phyloP scores from a whole-genome alignment of 1,140 invertebrate species.

The Rhyzopertha dominica region DNA sequence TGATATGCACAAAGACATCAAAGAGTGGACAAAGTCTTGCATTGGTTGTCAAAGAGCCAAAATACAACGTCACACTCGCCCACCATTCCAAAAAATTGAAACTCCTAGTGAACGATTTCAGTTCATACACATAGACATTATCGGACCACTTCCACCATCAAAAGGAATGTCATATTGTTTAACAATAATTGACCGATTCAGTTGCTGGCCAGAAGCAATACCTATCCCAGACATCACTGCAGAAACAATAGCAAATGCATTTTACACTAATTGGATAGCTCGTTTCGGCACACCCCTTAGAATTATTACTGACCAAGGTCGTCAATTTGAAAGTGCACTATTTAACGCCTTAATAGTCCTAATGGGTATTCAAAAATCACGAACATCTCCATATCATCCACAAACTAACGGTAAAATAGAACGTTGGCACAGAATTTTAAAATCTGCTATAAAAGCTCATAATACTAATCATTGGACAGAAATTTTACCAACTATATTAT shows the following conservation, averaged over 20 bases:
- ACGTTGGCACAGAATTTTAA: no score
- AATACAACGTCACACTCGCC: slow-evolving; percentile 24
- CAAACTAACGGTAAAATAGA: no score
- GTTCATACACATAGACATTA: no score
- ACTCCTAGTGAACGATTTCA: slow-evolving; percentile 28
- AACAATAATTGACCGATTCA: slow-evolving; percentile 29
- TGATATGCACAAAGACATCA: slow-evolving; percentile 34
- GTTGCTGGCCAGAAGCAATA: slow-evolving; percentile 42
- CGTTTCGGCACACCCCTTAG: slow-evolving; percentile 26
- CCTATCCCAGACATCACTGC: no score
- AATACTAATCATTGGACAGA: no score
- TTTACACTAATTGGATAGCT: slow-evolving; percentile 34
- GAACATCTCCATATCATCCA: no score
- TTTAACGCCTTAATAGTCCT: no score
- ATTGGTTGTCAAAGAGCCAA: slow-evolving; percentile 39
- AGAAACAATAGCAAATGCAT: slow-evolving; percentile 25
- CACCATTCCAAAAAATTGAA: slow-evolving; percentile 28
- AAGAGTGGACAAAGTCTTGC: slow-evolving; percentile 31
- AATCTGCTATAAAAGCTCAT: no score
- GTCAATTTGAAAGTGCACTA: no score
- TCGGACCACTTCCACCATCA: slow-evolving; percentile 19
- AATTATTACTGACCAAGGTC: no score
- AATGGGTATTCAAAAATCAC: no score
- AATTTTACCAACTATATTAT: no score
- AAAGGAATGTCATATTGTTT: slow-evolving; percentile 23